Percentiles rank a stretch among this genome's conserved stretches.
Evolutionary conservation across 2,113 vertebrate genomes (phyloP).

Genomic region (Naja naja): DNA sequence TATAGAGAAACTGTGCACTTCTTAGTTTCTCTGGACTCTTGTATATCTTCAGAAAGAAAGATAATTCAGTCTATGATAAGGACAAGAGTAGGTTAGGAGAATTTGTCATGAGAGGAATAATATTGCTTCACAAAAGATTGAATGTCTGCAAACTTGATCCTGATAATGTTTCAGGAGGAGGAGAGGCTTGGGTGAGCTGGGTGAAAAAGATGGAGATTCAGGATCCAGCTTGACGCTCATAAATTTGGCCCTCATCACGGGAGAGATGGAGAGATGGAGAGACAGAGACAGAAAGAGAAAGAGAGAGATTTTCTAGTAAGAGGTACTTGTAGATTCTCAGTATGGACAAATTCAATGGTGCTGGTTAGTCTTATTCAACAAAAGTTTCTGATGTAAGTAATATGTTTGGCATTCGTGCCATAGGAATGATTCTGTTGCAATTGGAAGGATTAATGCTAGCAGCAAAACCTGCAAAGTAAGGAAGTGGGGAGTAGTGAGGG

Average conservation of each 20-base stretch:
- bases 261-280: too few species aligned
- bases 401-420: neutral
- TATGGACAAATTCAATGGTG: neutral
- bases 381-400: neutral
- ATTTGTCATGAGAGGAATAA: neutral
- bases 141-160: neutral
- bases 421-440: neutral
- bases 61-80: neutral
- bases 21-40: fast-evolving
- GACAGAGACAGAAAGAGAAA: too few species aligned
- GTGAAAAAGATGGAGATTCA: too few species aligned
- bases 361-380: neutral
- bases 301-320: too few species aligned
- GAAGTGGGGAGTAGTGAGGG: neutral
- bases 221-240: too few species aligned
- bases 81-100: neutral
- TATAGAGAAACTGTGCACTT: too few species aligned
- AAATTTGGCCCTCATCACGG: too few species aligned
- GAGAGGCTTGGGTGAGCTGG: too few species aligned
- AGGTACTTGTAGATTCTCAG: too few species aligned
- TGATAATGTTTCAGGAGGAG: too few species aligned
- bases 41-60: neutral
- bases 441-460: neutral
- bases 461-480: neutral
- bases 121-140: neutral